Conservation (phyloP, 2,797 vertebrate genomes). For the Tiaroga cobitis region DNA sequence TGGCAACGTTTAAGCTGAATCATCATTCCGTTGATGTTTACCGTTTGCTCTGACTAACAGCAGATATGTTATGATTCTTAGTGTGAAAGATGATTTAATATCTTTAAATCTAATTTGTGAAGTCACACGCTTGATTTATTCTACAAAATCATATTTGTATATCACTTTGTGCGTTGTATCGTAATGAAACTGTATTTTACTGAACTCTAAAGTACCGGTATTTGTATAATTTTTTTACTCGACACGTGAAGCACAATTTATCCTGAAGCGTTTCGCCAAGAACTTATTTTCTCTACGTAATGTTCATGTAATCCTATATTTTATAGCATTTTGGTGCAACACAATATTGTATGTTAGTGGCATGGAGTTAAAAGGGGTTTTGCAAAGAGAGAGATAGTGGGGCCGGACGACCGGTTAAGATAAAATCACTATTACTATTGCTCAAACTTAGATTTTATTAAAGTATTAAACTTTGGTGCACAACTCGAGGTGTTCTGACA, state of each 20-base stretch:
- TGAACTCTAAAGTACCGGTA: constrained; percentile 6
- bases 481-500: background rate
- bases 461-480: background rate
- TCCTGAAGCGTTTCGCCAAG: constrained; percentile 1
- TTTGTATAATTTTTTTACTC: constrained; percentile 40
- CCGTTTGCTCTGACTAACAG: background rate
- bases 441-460: background rate
- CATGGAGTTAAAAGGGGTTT: constrained; percentile 7
- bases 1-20: background rate
- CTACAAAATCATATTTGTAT: constrained; percentile 33
- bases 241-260: constrained; percentile 33
- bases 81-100: background rate
- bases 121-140: constrained; percentile 2
- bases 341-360: background rate
- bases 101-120: background rate
- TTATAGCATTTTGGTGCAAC: constrained; percentile 25
- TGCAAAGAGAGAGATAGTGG: constrained; percentile 1
- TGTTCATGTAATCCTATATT: constrained; percentile 28
- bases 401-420: background rate
- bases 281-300: constrained; percentile 27
- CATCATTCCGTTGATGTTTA: background rate
- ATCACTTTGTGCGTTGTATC: background rate
- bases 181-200: constrained; percentile 34
- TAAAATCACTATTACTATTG: background rate
- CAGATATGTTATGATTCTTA: background rate